Evolutionary conservation across 1,140 invertebrate species (phyloP).

Genomic region (Drosophila seguyi): DNA sequence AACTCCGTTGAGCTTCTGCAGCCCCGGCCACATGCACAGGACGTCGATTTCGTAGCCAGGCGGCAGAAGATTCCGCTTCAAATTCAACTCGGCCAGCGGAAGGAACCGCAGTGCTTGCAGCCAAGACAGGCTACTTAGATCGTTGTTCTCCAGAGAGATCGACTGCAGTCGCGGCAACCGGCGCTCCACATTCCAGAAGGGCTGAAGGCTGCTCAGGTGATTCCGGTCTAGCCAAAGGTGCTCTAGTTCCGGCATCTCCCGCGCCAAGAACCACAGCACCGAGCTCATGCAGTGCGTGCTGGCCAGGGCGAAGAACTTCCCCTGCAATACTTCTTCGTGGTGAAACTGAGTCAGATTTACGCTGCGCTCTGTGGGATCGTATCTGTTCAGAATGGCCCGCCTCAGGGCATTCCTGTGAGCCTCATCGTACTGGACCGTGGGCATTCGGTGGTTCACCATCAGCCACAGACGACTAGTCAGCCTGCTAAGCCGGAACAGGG

Average conservation of each 20-base stretch:
- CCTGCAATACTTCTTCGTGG: constrained; percentile 13
- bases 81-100: constrained; percentile 18
- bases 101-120: constrained; percentile 30
- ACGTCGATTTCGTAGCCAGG: constrained; percentile 32
- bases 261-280: constrained; percentile 23
- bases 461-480: constrained; percentile 9
- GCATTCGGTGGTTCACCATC: constrained; percentile 30
- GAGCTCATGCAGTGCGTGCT: constrained; percentile 26
- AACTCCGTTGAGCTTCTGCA: constrained; percentile 18
- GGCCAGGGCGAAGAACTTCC: constrained; percentile 44
- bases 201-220: constrained; percentile 21
- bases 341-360: constrained; percentile 44
- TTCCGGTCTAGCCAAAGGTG: constrained; percentile 46
- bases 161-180: constrained; percentile 18
- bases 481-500: constrained; percentile 6
- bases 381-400: constrained; percentile 26
- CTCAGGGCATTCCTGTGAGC: constrained; percentile 18
- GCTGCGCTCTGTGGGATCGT: constrained; percentile 4
- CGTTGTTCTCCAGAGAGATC: constrained; percentile 46
- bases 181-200: constrained; percentile 29
- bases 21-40: constrained; percentile 18
- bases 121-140: constrained; percentile 3
- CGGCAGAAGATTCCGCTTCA: constrained; percentile 36
- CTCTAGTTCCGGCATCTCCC: constrained; percentile 29
- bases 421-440: constrained; percentile 10